Conservation (phyloP, 2,113 vertebrate species). For the Chlorodrepanis virens region DNA sequence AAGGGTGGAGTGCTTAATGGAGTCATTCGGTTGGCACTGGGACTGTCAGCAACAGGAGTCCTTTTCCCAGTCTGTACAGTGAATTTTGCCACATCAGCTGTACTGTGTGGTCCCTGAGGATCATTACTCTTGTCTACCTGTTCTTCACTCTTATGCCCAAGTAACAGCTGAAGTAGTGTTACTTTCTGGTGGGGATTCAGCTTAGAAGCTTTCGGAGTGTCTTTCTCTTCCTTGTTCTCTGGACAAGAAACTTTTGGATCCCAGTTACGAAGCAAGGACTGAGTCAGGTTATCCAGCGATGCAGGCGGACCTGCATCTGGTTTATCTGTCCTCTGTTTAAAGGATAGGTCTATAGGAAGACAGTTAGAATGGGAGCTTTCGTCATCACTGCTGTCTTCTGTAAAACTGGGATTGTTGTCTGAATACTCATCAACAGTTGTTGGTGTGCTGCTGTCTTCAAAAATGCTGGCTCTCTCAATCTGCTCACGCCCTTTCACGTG, state of each 20-base stretch:
- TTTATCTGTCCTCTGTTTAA: conserved; percentile 80
- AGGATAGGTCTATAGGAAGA: conserved; percentile 94
- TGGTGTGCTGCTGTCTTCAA: conserved; percentile 85
- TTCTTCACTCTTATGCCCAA: conserved; percentile 90
- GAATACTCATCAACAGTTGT: conserved; percentile 91
- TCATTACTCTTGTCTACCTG: conserved; percentile 74
- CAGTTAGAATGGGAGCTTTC: conserved; percentile 94
- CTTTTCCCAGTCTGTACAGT: conserved; percentile 74
- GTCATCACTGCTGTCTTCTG: conserved; percentile 93
- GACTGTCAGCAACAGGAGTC: conserved; percentile 77
- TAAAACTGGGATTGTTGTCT: conserved; percentile 87
- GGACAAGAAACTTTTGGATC: conserved; percentile 84
- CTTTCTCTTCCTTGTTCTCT: conserved; percentile 77
- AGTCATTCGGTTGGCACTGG: conserved; percentile 70
- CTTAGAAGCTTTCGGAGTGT: conserved; percentile 81
- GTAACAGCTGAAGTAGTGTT: conserved; percentile 92
- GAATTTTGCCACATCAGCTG: conserved; percentile 77
- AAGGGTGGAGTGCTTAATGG: conserved; percentile 80
- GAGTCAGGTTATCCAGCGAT: conserved; percentile 90
- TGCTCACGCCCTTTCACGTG: conserved; percentile 81
- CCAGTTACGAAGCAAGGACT: conserved; percentile 91
- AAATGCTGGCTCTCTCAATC: conserved; percentile 76
- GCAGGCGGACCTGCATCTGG: conserved; percentile 73
- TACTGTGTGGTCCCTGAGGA: conserved; percentile 77
- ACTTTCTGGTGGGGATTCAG: conserved; percentile 90